These are phyloP conservation scores for Drosophila aff. DNA, from an alignment of 1,140 invertebrate genomes.

Conservation along the genomic window DNA sequence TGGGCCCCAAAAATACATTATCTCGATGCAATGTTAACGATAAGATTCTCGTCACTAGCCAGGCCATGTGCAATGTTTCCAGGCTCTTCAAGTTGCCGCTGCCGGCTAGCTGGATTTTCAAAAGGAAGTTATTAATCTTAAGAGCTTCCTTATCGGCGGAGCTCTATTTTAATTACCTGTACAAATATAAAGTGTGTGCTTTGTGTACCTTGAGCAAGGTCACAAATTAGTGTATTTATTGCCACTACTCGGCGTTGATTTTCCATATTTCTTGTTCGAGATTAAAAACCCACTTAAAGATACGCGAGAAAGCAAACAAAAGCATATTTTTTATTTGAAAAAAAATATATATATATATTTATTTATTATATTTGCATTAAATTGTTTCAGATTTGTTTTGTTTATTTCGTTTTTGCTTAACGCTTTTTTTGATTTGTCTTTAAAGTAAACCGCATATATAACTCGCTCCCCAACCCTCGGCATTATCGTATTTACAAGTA, in stretches of 20 bases:
- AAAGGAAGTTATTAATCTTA: constrained; percentile 28
- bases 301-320: constrained; percentile 3
- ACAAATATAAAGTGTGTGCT: neutral
- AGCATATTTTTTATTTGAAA: constrained; percentile 31
- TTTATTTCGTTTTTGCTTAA: constrained; percentile 12
- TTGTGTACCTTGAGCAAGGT: constrained; percentile 9
- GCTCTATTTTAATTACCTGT: constrained; percentile 1
- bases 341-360: constrained; percentile 26
- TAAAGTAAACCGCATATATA: constrained; percentile 51
- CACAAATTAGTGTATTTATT: neutral
- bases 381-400: constrained; percentile 21
- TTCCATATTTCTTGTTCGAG: neutral
- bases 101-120: neutral
- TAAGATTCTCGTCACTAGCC: constrained; percentile 14
- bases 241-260: neutral
- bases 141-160: constrained; percentile 1
- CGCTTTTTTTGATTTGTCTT: constrained; percentile 51
- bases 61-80: constrained; percentile 4
- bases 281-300: neutral
- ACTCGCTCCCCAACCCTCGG: neutral
- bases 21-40: constrained; percentile 24
- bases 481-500: constrained; percentile 63
- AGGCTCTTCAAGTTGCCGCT: neutral
- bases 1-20: constrained; percentile 18
- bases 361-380: constrained; percentile 52